Conservation (phyloP, 2,113 vertebrate genomes). For the Dicentrarchus labrax region DNA sequence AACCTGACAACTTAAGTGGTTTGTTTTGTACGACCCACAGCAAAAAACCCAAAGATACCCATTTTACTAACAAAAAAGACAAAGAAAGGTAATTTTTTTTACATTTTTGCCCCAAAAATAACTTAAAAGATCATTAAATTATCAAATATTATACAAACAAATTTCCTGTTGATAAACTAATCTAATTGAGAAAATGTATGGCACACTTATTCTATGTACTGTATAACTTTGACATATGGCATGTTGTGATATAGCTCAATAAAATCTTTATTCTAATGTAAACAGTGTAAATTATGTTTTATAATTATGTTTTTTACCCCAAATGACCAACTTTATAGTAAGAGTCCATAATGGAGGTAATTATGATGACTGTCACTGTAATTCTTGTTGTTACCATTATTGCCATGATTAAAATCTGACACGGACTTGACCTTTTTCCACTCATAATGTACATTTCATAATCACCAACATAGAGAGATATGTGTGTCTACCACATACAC, state of each 20-base stretch:
- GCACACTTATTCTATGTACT: background rate
- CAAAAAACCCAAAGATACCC: background rate
- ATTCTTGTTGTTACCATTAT: conserved; percentile 15
- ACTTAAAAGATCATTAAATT: background rate
- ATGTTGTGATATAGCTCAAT: background rate
- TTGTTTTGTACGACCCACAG: background rate
- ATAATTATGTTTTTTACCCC: background rate
- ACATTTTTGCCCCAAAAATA: background rate
- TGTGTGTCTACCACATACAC: no score
- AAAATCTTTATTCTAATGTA: background rate
- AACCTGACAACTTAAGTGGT: background rate
- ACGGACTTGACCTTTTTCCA: background rate
- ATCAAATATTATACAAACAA: no score
- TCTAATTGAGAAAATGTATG: background rate
- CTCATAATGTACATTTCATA: background rate
- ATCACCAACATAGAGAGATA: background rate
- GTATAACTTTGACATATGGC: background rate
- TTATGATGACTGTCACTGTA: background rate
- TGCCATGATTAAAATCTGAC: conserved; percentile 35
- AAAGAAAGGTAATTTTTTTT: background rate
- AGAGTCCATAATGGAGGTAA: background rate
- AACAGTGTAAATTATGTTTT: conserved; percentile 4
- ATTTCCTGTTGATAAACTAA: background rate
- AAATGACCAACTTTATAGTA: background rate
- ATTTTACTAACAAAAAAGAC: background rate